Percentiles rank a stretch among this genome's conserved stretches.
phyloP scores from a whole-genome alignment of 2,797 vertebrate species.

The Anguilla marmorata region DNA sequence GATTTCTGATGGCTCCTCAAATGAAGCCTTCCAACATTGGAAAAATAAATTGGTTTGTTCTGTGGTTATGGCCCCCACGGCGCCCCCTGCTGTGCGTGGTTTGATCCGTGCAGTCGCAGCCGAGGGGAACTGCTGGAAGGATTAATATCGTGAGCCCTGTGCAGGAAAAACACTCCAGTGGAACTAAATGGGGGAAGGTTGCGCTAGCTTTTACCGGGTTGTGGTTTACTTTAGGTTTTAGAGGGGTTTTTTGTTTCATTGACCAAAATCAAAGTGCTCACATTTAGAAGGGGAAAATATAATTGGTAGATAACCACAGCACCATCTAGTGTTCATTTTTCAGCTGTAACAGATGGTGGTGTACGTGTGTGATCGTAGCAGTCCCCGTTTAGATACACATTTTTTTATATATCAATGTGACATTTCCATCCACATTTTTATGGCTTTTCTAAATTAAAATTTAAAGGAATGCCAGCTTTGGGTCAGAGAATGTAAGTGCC shows the following conservation, averaged over 20 bases:
- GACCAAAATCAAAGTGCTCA: slow-evolving; percentile 19
- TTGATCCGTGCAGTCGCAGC: slow-evolving; percentile 6
- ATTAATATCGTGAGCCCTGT: neutral
- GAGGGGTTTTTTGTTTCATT: neutral
- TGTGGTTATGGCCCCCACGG: slow-evolving; percentile 22
- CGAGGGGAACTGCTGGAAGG: slow-evolving; percentile 10
- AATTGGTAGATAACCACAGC: slow-evolving; percentile 13
- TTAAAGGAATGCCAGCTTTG: neutral
- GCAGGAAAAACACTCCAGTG: neutral
- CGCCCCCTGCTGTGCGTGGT: slow-evolving; percentile 11
- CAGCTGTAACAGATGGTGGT: neutral
- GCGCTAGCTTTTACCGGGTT: neutral
- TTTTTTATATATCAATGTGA: neutral
- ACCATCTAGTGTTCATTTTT: slow-evolving; percentile 15
- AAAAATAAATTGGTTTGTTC: slow-evolving; percentile 11
- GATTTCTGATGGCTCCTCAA: slow-evolving; percentile 20
- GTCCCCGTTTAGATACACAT: neutral
- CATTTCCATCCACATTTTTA: neutral
- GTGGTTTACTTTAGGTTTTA: neutral
- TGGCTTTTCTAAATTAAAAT: neutral
- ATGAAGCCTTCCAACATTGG: slow-evolving; percentile 7
- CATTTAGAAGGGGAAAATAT: neutral
- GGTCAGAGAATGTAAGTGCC: neutral
- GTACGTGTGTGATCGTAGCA: neutral
- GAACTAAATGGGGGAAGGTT: slow-evolving; percentile 9